Evolutionary conservation across 2,888 invertebrate species (phyloP).

Genomic region (Neoitamus cyanurus): DNA sequence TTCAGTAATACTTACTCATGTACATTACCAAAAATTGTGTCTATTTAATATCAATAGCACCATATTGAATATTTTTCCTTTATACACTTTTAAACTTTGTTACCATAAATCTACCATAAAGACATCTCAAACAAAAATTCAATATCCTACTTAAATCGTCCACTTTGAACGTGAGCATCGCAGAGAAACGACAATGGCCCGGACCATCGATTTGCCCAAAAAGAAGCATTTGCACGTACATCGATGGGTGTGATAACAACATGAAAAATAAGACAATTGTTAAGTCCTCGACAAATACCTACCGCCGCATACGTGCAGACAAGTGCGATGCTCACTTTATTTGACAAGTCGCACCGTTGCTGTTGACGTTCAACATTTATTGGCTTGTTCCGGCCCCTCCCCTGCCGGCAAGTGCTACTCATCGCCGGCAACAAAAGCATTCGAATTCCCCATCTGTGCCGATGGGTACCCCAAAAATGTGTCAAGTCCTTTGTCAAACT

Average conservation of each 20-base stretch:
- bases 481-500: slow-evolving; percentile 19
- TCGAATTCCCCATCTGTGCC: neutral
- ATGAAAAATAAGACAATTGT: neutral
- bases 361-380: slow-evolving; percentile 22
- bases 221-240: neutral
- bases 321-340: neutral
- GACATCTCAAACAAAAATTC: neutral
- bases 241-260: neutral
- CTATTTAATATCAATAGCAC: too few relatives aligned
- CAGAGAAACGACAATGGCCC: neutral
- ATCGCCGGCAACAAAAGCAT: neutral
- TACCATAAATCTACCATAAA: too few relatives aligned
- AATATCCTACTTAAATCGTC: neutral
- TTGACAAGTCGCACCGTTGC: neutral
- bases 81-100: too few relatives aligned
- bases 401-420: neutral
- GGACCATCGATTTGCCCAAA: neutral
- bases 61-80: too few relatives aligned
- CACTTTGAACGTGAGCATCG: neutral
- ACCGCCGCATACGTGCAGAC: neutral
- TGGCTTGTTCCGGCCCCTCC: neutral
- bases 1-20: too few relatives aligned
- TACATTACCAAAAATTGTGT: too few relatives aligned
- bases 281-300: neutral
- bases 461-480: slow-evolving; percentile 3